These are phyloP conservation scores for Asobara japonica DNA, from an alignment of 1,140 invertebrate genomes.

Conservation along the genomic window DNA sequence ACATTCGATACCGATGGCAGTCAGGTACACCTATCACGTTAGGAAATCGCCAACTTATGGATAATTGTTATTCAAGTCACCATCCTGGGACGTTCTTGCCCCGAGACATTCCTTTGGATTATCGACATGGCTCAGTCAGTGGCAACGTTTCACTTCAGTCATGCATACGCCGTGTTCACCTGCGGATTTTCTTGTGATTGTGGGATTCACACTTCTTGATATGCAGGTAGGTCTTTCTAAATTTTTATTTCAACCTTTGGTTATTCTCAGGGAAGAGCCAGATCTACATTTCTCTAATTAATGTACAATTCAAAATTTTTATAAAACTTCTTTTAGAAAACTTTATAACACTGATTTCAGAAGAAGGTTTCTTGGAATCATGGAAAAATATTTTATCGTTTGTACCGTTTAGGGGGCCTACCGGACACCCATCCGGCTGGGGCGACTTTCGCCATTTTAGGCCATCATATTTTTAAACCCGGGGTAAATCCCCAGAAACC, in stretches of 20 bases:
- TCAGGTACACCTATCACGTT: constrained; percentile 27
- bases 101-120: constrained; percentile 59
- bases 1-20: not conserved
- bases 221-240: not conserved
- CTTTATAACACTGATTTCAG: no score
- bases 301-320: no score
- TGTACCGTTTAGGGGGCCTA: no score
- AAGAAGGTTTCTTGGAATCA: no score
- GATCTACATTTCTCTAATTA: no score
- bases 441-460: no score
- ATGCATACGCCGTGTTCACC: constrained; percentile 32
- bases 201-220: not conserved
- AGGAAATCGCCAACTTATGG: constrained; percentile 55
- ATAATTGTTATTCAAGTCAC: constrained; percentile 60
- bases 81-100: constrained; percentile 61
- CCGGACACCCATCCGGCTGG: no score
- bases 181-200: not conserved
- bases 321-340: no score
- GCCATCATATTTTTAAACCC: no score
- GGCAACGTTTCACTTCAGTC: constrained; percentile 56
- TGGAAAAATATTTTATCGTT: no score
- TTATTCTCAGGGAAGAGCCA: no score
- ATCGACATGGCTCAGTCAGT: constrained; percentile 52
- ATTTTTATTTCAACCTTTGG: not conserved
- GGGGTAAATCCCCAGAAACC: no score